Base-by-base conservation (phyloP, 1,140 invertebrate genomes). In the Drosophila varians region DNA sequence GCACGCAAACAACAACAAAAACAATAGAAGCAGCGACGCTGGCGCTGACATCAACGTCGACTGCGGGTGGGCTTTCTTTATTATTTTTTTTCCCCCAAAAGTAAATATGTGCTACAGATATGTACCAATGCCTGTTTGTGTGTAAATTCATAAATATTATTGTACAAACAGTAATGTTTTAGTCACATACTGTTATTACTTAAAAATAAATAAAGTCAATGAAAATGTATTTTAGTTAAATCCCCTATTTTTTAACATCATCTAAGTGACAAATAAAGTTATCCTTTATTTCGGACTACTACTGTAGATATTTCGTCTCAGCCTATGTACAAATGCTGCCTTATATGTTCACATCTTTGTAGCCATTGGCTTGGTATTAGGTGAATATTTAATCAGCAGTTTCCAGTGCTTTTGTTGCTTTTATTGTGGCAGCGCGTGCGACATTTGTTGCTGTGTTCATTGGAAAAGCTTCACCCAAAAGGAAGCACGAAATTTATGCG, bases 341-440 rank as follows among this genome's bases (percentile, higher is more conserved):
- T 26, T 47, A 28, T 51, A 18, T 21, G 25, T 38, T 65, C 46
- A 65, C 56, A 49, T 54, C 6, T 54, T 31, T 54, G 18, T 51
- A 40, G 58, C 9, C 34, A 34, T 18, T 57, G 18, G 23, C 45
- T 48, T 43, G 42, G 49, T 19, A 42, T 61, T 46, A 60, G 57
- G 65, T 74, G 48, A 78, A 75, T 88, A 78, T 87, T 87, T 87
- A 83, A 88, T 87, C 83, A 83, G 84, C 74, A 78, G 78, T 69
- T 77, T 66, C 46, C 57, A 52, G 19, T 36, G 26, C 31, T 57
- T 40, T 57, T 56, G 45, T 38, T 74, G 68, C 34, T 60, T 57
- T 76, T 71, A 16, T 42, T 72, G 62, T 34, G 18, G 53, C 26
- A 31, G 45, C 77, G 72, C 65, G 54, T 76, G 80, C 80, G 79